phyloP scores from a whole-genome alignment of 2,797 vertebrate genomes.

The Cryptoprocta ferox region DNA sequence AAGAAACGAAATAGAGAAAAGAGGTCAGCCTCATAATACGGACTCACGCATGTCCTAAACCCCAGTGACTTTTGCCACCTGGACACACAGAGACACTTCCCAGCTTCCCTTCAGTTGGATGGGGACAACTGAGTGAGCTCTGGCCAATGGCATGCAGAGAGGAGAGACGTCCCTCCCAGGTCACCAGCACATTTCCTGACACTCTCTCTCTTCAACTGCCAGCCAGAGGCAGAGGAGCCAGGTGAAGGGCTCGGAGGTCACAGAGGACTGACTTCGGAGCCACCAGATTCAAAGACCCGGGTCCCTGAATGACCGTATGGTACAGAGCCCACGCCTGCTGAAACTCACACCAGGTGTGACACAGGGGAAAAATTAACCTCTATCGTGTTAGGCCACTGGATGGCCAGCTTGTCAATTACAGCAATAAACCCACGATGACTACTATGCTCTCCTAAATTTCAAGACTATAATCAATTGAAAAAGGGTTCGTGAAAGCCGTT shows the following conservation, averaged over 20 bases:
- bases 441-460: not conserved
- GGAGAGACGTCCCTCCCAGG: not conserved
- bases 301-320: not conserved
- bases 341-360: not conserved
- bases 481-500: not conserved
- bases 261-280: not conserved
- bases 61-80: constrained; percentile 44
- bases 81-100: not conserved
- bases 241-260: not conserved
- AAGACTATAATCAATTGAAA: not conserved
- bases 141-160: not conserved
- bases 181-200: not conserved
- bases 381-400: not conserved
- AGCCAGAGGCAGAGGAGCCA: not conserved
- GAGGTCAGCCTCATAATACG: constrained; percentile 66
- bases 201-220: not conserved
- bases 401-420: not conserved
- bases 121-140: not conserved
- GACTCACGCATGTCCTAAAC: not conserved
- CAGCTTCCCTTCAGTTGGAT: not conserved
- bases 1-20: constrained; percentile 79
- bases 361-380: not conserved
- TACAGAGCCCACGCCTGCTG: not conserved
- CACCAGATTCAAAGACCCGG: not conserved
- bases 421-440: not conserved